These are phyloP conservation scores for Nemotelus pantherinus DNA, from an alignment of 2,888 invertebrate genomes.

Conservation along the genomic window DNA sequence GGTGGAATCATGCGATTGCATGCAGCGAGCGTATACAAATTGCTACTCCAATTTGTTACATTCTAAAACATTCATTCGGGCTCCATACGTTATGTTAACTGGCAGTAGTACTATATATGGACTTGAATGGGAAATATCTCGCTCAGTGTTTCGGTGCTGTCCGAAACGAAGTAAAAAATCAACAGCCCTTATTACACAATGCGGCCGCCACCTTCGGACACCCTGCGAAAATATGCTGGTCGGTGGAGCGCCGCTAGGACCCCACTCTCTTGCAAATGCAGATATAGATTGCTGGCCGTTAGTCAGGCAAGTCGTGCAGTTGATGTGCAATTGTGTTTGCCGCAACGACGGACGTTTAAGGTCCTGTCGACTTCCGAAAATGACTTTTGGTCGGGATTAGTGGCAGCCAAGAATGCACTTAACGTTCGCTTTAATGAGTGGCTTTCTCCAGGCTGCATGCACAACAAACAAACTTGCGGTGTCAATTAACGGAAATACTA, in stretches of 20 bases:
- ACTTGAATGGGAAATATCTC: not conserved
- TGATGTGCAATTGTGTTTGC: not conserved
- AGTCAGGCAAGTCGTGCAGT: not conserved
- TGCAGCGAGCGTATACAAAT: constrained; percentile 17
- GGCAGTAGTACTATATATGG: no score
- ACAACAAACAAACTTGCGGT: constrained; percentile 29
- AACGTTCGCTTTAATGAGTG: constrained; percentile 22
- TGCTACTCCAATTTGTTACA: constrained; percentile 16
- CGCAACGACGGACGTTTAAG: constrained; percentile 9
- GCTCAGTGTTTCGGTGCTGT: not conserved
- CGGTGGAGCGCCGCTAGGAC: not conserved
- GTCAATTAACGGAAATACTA: constrained; percentile 15
- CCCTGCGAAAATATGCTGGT: no score
- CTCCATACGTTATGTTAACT: not conserved
- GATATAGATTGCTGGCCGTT: not conserved
- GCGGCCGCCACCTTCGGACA: not conserved
- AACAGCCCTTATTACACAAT: not conserved
- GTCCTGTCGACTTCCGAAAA: constrained; percentile 13
- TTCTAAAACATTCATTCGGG: not conserved
- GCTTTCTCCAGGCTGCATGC: constrained; percentile 29
- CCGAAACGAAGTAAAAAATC: not conserved
- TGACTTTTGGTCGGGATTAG: not conserved
- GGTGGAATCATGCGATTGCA: constrained; percentile 5
- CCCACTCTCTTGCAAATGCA: not conserved
- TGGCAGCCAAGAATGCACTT: constrained; percentile 31